Base-by-base conservation (phyloP, 2,797 vertebrate genomes). In the Cyclopterus lumpus region DNA sequence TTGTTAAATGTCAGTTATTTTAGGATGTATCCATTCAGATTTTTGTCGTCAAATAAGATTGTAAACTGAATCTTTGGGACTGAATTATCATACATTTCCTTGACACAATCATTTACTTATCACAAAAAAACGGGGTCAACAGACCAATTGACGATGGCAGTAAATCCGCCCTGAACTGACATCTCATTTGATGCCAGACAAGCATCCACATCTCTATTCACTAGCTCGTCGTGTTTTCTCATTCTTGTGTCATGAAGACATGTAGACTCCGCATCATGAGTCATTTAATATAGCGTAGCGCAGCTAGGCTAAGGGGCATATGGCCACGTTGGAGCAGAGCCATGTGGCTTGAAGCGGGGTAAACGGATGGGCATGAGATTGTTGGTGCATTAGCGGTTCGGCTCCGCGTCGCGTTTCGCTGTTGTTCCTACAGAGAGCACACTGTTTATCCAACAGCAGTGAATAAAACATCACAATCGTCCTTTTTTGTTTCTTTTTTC, bases 291-390 rank as follows among this genome's bases (percentile, higher is more conserved):
- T 67, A 77, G 77, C 32, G 69, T 76, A n/a, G 79, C 79, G 83
- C 71, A 84, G 86, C 84, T 67, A 84, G 64, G 90, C 91, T 92
- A 89, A 84, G 87, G 91, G 90, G 90, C 92, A 94, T 93, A 93
- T 93, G 92, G 91, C 87, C 46, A 30, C 59, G 69, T 74, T 92
- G 90, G 93, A 92, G 82, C 70, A 44, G 38, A 85, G 91, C 93
- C 93, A 93, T 53, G 71, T 55, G 48, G 86, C 88, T 91, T 80
- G 70, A 86, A 88, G 90, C 83, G 22, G 85, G 82, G 82, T 85
- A 90, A 90, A 89, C 18, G 77, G 75, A 88, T 83, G 88, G 88
- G 80, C 79, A 85, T n/a, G 82, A 79, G 80, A 91, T 34, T 76
- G 83, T 71, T 79, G 86, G 84, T 86, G 88, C 82, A 71, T 80